Base-by-base conservation (phyloP, 2,797 vertebrate species). In the Acanthornis magna region DNA sequence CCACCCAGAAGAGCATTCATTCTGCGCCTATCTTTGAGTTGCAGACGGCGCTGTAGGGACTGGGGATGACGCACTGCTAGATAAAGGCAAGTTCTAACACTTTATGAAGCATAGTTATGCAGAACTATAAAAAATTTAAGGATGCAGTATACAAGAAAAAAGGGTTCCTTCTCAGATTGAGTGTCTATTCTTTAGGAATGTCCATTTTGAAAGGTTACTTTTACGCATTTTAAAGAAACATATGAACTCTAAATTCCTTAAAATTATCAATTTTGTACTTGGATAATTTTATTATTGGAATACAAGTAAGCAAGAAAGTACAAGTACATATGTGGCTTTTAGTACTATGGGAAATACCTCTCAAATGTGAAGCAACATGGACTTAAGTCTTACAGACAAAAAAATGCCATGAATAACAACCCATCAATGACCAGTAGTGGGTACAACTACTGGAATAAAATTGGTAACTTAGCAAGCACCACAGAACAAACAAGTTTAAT, bases 261-360 rank as follows among this genome's bases (percentile, higher is more conserved):
- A 57, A 79, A 79, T 5, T 5, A 1, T 8, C 4, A 13, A 30
- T 30, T 81, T n/a, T 74, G 13, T 61, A 76, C 22, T 71, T 1
- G 0, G 18, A 6, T 57, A 32, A 22, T 54, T 91, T 60, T 83
- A 5, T 13, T 57, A 74, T 1, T 47, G 10, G 14, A 80, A 2
- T 17, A 50, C 25, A 53, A 0, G 0, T 15, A 74, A 57, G 25
- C 25, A 74, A 61, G 5, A 26, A 60, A 79, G 5, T 1, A 6
- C 5, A 58, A 89, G 5, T 30, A 67, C 2, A 0, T 10, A 42
- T 1, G 4, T 30, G 9, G 11, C 21, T 73, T 79, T 74, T 34
- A 54, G 17, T 16, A 11, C 48, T 71, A 51, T 0, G 1, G 29
- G 25, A 67, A 83, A 51, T 14, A 85, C 5, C 30, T 70, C 38